A percentile compares a stretch with the other conserved stretches of the same genome.
Conservation (phyloP, 1,140 invertebrate species). For the Vanessa atalanta region DNA sequence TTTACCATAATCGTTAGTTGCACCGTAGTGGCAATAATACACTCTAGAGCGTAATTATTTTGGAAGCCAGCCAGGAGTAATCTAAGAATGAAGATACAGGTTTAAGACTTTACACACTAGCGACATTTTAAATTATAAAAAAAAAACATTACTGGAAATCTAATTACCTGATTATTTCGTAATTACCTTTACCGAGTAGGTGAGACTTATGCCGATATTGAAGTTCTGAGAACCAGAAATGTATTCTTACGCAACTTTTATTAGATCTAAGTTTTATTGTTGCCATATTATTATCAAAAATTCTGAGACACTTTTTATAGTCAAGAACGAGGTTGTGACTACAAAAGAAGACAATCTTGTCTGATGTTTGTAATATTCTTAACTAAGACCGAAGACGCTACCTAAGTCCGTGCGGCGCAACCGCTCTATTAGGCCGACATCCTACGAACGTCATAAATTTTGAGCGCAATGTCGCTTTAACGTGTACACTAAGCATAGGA, state of each 20-base stretch:
- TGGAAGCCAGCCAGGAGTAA: constrained; percentile 29
- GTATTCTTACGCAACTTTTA: too few species aligned
- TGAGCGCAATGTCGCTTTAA: constrained; percentile 5
- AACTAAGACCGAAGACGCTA: constrained; percentile 1
- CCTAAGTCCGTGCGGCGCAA: constrained; percentile 4
- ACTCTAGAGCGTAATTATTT: constrained; percentile 34
- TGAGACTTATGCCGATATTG: too few species aligned
- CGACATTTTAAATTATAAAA: neutral
- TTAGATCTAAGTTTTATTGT: too few species aligned
- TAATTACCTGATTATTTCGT: neutral
- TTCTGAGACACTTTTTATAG: too few species aligned
- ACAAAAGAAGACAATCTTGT: neutral
- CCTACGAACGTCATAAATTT: constrained; percentile 10
- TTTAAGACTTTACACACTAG: constrained; percentile 16
- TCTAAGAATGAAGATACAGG: constrained; percentile 28
- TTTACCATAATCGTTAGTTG: constrained; percentile 11
- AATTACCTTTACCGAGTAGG: too few species aligned
- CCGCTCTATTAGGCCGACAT: constrained; percentile 9
- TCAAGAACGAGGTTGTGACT: too few species aligned
- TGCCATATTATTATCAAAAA: too few species aligned
- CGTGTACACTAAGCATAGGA: neutral
- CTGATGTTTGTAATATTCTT: neutral
- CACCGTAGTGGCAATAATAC: constrained; percentile 27
- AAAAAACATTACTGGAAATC: neutral
- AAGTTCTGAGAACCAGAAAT: too few species aligned